A percentile compares a stretch with the other conserved stretches of the same genome.
Conservation (phyloP, 2,113 vertebrate species). For the Rutilus rutilus region DNA sequence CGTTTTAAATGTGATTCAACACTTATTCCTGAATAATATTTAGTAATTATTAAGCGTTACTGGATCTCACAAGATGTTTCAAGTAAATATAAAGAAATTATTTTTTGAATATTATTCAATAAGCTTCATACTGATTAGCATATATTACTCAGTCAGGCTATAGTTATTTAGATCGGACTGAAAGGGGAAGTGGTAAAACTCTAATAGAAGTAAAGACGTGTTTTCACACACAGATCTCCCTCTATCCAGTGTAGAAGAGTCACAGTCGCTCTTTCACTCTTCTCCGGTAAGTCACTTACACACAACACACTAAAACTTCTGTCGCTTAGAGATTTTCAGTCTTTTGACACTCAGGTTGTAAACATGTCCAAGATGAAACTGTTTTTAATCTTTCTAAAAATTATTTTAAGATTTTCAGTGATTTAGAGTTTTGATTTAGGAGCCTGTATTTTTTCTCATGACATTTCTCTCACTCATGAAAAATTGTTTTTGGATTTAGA, state of each 20-base stretch:
- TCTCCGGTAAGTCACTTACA: constrained; percentile 3
- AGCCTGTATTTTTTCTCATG: no score
- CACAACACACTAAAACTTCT: neutral
- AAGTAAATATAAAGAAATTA: neutral
- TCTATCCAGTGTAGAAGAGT: neutral
- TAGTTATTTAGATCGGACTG: neutral
- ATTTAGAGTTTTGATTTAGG: neutral
- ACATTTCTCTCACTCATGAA: no score
- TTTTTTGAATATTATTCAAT: neutral
- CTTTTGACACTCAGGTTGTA: neutral
- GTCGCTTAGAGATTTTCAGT: no score
- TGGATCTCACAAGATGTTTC: neutral
- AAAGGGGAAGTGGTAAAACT: neutral
- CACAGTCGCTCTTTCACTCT: neutral
- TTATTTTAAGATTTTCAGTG: neutral
- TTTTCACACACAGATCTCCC: neutral
- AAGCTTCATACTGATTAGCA: neutral
- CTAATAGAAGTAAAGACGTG: neutral
- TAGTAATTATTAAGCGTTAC: neutral
- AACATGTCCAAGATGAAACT: neutral
- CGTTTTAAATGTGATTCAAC: neutral
- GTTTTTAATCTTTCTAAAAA: neutral
- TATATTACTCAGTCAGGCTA: neutral
- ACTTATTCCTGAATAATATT: neutral
- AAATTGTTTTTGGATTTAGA: neutral